Evolutionary conservation across 1,140 invertebrate species (phyloP).

Genomic region (Bicyclus anynana): DNA sequence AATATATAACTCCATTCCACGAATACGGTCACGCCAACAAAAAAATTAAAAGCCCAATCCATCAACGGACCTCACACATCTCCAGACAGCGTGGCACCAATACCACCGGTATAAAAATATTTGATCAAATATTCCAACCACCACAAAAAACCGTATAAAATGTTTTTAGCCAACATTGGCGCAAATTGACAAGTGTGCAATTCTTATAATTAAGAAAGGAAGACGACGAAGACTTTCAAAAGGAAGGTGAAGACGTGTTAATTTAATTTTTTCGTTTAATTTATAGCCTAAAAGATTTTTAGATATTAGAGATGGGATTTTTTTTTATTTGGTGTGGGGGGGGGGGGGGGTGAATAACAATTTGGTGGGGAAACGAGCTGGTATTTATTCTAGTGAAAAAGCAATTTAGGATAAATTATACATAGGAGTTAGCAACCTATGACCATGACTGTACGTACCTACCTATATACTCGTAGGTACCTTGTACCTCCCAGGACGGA

Average conservation of each 20-base stretch:
- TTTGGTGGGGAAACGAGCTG: no score
- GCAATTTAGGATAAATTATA: no score
- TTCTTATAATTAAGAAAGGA: constrained; percentile 28
- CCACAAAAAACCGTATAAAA: not conserved
- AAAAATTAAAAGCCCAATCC: constrained; percentile 19
- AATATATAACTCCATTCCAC: not conserved
- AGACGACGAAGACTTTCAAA: constrained; percentile 28
- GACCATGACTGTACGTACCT: no score
- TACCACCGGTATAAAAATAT: constrained; percentile 8
- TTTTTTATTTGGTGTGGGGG: no score
- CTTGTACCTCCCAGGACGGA: no score
- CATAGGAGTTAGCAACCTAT: no score
- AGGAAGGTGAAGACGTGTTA: constrained; percentile 35
- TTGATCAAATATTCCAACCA: constrained; percentile 10
- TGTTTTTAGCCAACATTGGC: constrained; percentile 9
- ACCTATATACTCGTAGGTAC: no score
- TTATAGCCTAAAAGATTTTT: not conserved
- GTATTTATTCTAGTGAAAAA: no score
- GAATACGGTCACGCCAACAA: constrained; percentile 3
- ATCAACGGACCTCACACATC: constrained; percentile 32
- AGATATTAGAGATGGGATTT: no score
- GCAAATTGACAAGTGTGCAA: constrained; percentile 8
- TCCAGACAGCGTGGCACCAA: constrained; percentile 48
- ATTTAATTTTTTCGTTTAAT: constrained; percentile 25
- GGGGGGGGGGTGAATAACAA: no score